Conservation (phyloP, 2,797 vertebrate species). For the Tangara arthus region DNA sequence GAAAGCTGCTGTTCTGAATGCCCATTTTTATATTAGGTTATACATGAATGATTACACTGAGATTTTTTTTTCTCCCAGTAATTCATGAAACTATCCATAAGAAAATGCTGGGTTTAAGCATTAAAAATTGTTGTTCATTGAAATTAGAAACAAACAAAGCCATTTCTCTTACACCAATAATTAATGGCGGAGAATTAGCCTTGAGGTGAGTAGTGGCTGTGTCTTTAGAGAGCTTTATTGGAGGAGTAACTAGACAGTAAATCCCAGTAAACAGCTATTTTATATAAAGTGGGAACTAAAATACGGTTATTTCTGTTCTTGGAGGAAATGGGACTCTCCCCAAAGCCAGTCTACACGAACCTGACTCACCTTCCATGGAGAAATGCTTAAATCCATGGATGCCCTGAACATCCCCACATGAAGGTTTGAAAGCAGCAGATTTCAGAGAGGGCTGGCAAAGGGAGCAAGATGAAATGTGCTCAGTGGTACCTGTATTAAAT, state of each 20-base stretch:
- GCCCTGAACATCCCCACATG: background rate
- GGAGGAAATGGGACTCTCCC: background rate
- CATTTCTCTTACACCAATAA: background rate
- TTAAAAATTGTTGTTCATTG: background rate
- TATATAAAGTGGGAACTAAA: background rate
- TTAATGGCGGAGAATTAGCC: constrained; percentile 18
- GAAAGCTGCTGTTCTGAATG: constrained; percentile 21
- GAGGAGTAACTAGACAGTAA: background rate
- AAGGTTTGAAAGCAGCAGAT: background rate
- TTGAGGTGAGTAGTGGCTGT: background rate
- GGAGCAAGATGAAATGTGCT: background rate
- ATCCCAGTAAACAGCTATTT: background rate
- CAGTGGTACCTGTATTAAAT: accelerated
- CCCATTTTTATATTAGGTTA: constrained; percentile 1
- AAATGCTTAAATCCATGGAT: background rate
- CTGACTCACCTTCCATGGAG: accelerated
- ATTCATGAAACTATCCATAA: background rate
- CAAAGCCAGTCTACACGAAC: background rate
- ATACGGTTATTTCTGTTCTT: background rate
- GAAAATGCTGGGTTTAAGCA: background rate
- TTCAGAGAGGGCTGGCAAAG: background rate
- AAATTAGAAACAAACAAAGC: constrained; percentile 20
- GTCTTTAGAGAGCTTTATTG: background rate
- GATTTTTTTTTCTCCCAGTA: background rate
- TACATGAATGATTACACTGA: constrained; percentile 3